Evolutionary conservation across 2,888 invertebrate genomes (phyloP), one percentile per base, ranked within the genome.

Genomic region (Drosophila siamana): DNA sequence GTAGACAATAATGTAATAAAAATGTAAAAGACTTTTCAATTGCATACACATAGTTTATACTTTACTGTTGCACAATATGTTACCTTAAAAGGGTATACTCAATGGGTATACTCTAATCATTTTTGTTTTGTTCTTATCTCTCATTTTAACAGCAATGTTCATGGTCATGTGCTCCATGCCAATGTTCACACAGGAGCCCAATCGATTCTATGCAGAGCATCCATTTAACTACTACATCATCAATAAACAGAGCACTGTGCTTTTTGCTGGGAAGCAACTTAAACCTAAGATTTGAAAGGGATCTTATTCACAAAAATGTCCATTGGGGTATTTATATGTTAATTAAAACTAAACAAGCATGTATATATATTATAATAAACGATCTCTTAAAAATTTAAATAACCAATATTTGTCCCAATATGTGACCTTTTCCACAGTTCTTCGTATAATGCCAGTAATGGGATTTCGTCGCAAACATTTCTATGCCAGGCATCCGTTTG

Each of bases 171-270:
- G 55, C n/a, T 65, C 73, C 43, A 61, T 65, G 70, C 71, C 71
- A 48, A 63, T 62, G 66, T 48, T 67, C 52, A 55, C 51, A 33
- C 64, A 69, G 55, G 61, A 75, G n/a, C 82, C 84, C 19, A 46
- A 26, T 30, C 51, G 47, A 9, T 88, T 88, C 55, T 57, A 52
- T 54, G 84, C 76, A 13, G 74, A 85, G 26, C 81, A 76, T 74
- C 74, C 86, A 68, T 88, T 84, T 62, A 44, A 66, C 24, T 86
- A 78, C 68, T 64, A 68, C 22, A 80, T 88, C 40, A 48, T 50
- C 61, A 67, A 67, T 67, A 54, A 43, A 44, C 56, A 54, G 26
- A 66, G 50, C 9, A 48, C 36, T n/a, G 50, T 74, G 19, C 66
- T 87, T 15, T 87, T 85, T 62, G 70, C 80, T 11, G 86, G 86